Base-by-base conservation (phyloP, 2,113 vertebrate species). In the Nothobranchius furzeri region DNA sequence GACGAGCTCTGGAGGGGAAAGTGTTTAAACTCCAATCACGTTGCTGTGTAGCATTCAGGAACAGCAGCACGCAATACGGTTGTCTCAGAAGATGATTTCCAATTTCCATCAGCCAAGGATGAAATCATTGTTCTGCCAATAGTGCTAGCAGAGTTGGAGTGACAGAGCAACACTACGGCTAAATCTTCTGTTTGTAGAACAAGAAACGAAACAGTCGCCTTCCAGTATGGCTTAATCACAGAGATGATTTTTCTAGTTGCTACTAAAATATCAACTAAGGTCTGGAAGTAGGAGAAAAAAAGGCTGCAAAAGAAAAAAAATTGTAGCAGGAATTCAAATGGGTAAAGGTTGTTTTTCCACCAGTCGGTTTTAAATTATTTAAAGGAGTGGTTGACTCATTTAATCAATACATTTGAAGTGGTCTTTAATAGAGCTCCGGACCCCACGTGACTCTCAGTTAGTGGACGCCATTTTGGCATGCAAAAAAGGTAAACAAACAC, bases 51-150 rank as follows among this genome's bases (percentile, higher is more conserved):
- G 72, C 65, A 75, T 86, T 83, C 65, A 70, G 81, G 76, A 64
- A 76, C 76, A 45, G 54, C 71, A 68, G 78, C 79, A 68, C 74
- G 84, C 80, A 75, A 70, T 78, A 64, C 50, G 9, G 15, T 64
- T 62, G 80, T 87, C 81, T 89, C 74, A 79, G 68, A 52, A 76
- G 36, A 85, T 87, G 84, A 84, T 89, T 89, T 90, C 77, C 79
- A 87, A 85, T 90, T 90, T 87, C 79, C 75, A 71, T 89, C 83
- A 85, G 77, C 67, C 52, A 52, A 78, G 78, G 81, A 82, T 82
- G 80, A 91, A 88, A 81, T 78, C 72, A 85, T 76, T 58, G 68
- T 59, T 56, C 79, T 87, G 79, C 79, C 81, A 90, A 83, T 85
- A 76, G 65, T 68, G 62, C 60, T 70, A 87, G 83, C 79, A 71